phyloP scores from a whole-genome alignment of 1,140 invertebrate genomes.

The Cydia pomonella region DNA sequence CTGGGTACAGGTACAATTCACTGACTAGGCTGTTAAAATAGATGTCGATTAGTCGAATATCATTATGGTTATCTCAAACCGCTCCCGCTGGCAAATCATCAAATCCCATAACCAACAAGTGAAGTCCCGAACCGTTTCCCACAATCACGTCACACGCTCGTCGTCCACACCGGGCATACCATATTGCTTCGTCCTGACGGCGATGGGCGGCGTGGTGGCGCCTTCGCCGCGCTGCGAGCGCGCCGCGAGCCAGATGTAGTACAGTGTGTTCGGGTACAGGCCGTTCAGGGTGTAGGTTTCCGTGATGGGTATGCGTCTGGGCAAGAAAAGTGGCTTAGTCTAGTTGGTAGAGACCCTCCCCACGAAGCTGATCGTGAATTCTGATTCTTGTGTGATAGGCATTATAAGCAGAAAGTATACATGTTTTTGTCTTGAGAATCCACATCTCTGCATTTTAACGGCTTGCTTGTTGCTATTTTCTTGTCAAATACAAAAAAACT shows the following conservation, averaged over 20 bases:
- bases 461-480: too few relatives aligned
- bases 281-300: slow-evolving; percentile 92
- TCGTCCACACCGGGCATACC: slow-evolving; percentile 86
- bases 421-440: too few relatives aligned
- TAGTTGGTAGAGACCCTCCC: too few relatives aligned
- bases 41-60: too few relatives aligned
- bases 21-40: too few relatives aligned
- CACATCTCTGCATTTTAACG: too few relatives aligned
- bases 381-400: too few relatives aligned
- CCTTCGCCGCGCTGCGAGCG: slow-evolving; percentile 95
- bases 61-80: neutral
- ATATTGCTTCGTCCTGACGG: slow-evolving; percentile 97
- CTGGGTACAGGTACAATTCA: too few relatives aligned
- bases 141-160: slow-evolving; percentile 41
- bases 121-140: slow-evolving; percentile 37
- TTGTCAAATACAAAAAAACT: too few relatives aligned
- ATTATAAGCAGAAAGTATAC: too few relatives aligned
- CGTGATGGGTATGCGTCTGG: slow-evolving; percentile 87
- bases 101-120: neutral
- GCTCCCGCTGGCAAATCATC: neutral
- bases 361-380: too few relatives aligned
- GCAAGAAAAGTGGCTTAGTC: neutral
- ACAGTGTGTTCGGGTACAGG: slow-evolving; percentile 96
- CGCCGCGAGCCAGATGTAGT: slow-evolving; percentile 97
- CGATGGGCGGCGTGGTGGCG: slow-evolving; percentile 95